Conservation (phyloP, 2,797 vertebrate genomes). For the Margarornis squamiger region DNA sequence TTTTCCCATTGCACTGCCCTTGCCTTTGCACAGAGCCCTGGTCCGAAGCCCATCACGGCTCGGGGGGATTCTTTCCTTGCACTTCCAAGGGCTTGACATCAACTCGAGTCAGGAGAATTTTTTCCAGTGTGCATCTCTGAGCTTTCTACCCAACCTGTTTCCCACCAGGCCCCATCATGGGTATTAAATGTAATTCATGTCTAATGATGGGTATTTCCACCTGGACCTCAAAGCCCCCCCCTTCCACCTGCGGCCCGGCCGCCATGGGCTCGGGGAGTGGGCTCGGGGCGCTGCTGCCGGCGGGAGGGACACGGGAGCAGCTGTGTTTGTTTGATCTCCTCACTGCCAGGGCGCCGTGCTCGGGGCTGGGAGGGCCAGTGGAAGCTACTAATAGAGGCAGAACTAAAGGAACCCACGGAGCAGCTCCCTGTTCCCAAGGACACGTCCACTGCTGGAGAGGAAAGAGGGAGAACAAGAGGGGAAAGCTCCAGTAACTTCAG, state of each 20-base stretch:
- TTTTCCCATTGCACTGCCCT: background rate
- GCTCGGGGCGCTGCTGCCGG: background rate
- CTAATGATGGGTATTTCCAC: slow-evolving; percentile 56
- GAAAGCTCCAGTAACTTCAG: slow-evolving; percentile 6
- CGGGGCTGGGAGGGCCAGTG: slow-evolving; percentile 41
- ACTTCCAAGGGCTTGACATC: background rate
- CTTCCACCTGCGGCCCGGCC: slow-evolving; percentile 42
- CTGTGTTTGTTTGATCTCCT: slow-evolving; percentile 75
- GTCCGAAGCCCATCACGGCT: background rate
- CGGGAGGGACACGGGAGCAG: slow-evolving; percentile 47
- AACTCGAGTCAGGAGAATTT: background rate
- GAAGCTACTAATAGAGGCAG: slow-evolving; percentile 64
- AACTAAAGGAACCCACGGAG: slow-evolving; percentile 56
- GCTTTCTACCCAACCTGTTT: slow-evolving; percentile 29
- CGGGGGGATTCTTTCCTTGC: background rate
- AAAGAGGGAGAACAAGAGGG: background rate
- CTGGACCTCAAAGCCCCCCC: slow-evolving; percentile 48
- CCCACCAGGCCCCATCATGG: slow-evolving; percentile 2
- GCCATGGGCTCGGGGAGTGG: background rate
- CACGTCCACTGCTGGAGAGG: background rate
- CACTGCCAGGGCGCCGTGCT: slow-evolving; percentile 45
- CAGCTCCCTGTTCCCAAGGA: background rate
- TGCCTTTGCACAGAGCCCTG: background rate
- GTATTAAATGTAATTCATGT: slow-evolving; percentile 33
- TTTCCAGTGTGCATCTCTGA: slow-evolving; percentile 24